These are phyloP conservation scores for Epizoanthus illoricatus DNA, from an alignment of 92 coral and sea anemone genomes.

Conservation along the genomic window DNA sequence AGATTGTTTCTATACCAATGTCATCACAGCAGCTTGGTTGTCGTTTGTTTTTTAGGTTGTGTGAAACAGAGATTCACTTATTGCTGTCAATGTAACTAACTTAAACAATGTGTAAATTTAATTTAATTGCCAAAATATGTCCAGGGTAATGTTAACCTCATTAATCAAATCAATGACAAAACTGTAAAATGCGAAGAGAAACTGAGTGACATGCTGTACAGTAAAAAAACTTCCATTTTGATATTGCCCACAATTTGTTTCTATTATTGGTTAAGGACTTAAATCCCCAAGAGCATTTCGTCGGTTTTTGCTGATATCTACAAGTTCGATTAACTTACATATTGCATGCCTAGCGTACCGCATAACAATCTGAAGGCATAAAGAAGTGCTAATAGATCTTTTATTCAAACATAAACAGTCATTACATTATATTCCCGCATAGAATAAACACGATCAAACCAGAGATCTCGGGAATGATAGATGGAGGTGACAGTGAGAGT, in stretches of 20 bases:
- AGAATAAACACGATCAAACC: constrained; percentile 51
- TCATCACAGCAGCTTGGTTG: neutral
- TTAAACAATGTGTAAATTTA: constrained; percentile 61
- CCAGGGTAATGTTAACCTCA: constrained; percentile 53
- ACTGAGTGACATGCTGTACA: neutral
- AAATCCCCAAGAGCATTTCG: constrained; percentile 14
- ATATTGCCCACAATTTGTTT: constrained; percentile 2
- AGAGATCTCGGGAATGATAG: constrained; percentile 33
- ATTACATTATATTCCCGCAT: constrained; percentile 51
- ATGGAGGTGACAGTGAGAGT: constrained; percentile 21
- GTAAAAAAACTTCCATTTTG: constrained; percentile 10
- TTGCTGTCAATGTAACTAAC: constrained; percentile 40
- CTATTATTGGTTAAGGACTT: constrained; percentile 12
- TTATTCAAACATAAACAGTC: constrained; percentile 71
- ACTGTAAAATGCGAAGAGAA: constrained; percentile 31
- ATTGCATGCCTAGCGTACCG: constrained; percentile 24
- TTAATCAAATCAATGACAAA: constrained; percentile 52
- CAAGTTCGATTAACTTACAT: constrained; percentile 28
- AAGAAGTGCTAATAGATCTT: constrained; percentile 59
- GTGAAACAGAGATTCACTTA: constrained; percentile 37
- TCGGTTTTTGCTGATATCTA: neutral
- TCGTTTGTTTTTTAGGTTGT: constrained; percentile 23
- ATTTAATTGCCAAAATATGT: constrained; percentile 61
- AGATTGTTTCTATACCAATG: constrained; percentile 3
- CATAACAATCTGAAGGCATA: constrained; percentile 48